phyloP scores from a whole-genome alignment of 2,113 vertebrate genomes.

The Zeus faber region DNA sequence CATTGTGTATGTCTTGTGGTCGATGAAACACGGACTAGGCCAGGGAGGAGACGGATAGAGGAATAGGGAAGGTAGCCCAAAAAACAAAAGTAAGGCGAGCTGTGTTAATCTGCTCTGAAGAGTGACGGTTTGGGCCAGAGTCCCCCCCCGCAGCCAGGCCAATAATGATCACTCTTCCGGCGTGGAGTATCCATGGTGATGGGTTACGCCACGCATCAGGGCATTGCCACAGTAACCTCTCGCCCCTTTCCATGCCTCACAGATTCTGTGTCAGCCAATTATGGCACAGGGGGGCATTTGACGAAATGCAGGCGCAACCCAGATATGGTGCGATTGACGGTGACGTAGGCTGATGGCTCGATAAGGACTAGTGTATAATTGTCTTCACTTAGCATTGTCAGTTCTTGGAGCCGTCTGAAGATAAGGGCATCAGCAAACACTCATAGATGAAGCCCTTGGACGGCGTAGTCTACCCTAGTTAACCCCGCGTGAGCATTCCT shows the following conservation, averaged over 20 bases:
- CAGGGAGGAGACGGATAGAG: constrained; percentile 3
- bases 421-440: too few relatives aligned
- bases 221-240: constrained; percentile 28
- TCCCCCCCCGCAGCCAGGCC: constrained; percentile 32
- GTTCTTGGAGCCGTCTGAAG: too few relatives aligned
- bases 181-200: constrained; percentile 15
- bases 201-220: constrained; percentile 19
- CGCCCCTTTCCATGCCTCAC: constrained; percentile 12
- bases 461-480: too few relatives aligned
- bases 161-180: constrained; percentile 46
- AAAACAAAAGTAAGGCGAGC: constrained; percentile 19
- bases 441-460: too few relatives aligned
- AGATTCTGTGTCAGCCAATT: constrained; percentile 22
- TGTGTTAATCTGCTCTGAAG: constrained; percentile 44
- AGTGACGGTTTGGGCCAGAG: constrained; percentile 39
- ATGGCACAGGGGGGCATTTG: background rate
- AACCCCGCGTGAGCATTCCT: too few relatives aligned
- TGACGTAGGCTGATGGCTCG: background rate
- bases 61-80: constrained; percentile 1
- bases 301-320: background rate
- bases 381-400: background rate
- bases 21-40: too few relatives aligned
- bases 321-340: background rate
- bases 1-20: constrained; percentile 34
- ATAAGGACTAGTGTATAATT: background rate